phyloP scores from a whole-genome alignment of 2,888 invertebrate genomes.

The Cerastis leucographa region DNA sequence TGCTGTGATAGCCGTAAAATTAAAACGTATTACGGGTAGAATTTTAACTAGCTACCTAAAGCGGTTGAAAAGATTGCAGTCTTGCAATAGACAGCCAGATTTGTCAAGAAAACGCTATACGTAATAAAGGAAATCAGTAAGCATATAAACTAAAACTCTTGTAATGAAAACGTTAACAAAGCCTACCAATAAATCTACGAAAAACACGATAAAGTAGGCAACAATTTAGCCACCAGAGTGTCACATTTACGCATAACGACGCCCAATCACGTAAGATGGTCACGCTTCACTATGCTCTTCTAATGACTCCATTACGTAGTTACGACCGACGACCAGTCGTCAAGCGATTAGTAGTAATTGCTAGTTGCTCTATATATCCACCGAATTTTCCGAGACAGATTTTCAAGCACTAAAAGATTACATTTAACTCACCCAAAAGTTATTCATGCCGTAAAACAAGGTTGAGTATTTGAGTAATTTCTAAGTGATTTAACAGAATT shows the following conservation, averaged over 20 bases:
- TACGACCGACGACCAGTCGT: slow-evolving; percentile 37
- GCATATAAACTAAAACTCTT: neutral
- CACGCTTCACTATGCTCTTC: slow-evolving; percentile 38
- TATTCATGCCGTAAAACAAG: slow-evolving; percentile 50
- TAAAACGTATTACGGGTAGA: neutral
- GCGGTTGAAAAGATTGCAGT: neutral
- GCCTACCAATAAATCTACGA: slow-evolving; percentile 19
- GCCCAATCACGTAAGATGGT: slow-evolving; percentile 45
- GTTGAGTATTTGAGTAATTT: slow-evolving; percentile 49
- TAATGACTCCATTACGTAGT: slow-evolving; percentile 52
- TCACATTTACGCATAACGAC: slow-evolving; percentile 48
- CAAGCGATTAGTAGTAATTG: slow-evolving; percentile 54
- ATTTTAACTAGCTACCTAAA: neutral
- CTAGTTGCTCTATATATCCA: slow-evolving; percentile 13
- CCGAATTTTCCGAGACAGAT: slow-evolving; percentile 39
- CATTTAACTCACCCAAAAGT: slow-evolving; percentile 28
- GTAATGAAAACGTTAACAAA: slow-evolving; percentile 4
- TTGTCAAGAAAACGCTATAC: neutral
- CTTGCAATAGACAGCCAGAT: neutral
- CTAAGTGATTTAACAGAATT: slow-evolving; percentile 41
- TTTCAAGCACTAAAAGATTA: slow-evolving; percentile 36
- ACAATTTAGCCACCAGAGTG: slow-evolving; percentile 19
- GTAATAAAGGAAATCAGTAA: neutral
- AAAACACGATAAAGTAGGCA: slow-evolving; percentile 25
- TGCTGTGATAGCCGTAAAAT: neutral